Conservation (phyloP, 2,888 invertebrate species). For the Orthonevra nobilis region DNA sequence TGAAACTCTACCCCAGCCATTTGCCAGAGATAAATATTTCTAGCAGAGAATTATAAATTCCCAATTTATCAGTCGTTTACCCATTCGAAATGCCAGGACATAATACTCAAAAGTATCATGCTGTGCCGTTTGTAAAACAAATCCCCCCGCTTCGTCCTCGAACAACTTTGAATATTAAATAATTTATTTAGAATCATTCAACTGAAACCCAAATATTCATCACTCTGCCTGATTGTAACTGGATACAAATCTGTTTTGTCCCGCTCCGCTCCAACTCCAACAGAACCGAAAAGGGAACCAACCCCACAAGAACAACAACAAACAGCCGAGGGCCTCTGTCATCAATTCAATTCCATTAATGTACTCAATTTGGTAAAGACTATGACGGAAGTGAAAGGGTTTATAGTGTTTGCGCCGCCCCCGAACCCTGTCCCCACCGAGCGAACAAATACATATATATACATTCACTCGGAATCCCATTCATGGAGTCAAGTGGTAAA, state of each 20-base stretch:
- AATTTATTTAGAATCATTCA: constrained; percentile 55
- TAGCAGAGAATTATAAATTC: constrained; percentile 10
- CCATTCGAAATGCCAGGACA: neutral
- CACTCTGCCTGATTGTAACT: constrained; percentile 27
- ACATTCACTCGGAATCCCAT: constrained; percentile 24
- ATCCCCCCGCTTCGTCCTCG: no score
- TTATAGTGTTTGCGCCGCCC: neutral
- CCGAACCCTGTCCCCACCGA: neutral
- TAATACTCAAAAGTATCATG: neutral
- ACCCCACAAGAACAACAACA: neutral
- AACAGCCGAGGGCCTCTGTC: constrained; percentile 28
- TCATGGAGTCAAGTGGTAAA: constrained; percentile 55
- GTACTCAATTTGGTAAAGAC: constrained; percentile 50
- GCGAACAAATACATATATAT: neutral
- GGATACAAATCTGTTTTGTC: constrained; percentile 13
- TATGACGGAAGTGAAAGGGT: constrained; percentile 30
- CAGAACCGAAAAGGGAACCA: neutral
- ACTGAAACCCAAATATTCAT: constrained; percentile 46
- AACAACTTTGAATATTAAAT: constrained; percentile 49
- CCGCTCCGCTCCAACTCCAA: neutral
- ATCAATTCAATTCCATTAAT: constrained; percentile 55
- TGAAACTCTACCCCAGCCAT: constrained; percentile 3
- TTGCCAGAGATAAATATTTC: constrained; percentile 23
- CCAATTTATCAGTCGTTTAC: constrained; percentile 14
- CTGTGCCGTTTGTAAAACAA: neutral